A percentile compares a stretch with the other conserved stretches of the same genome.
Evolutionary conservation across 2,888 invertebrate species (phyloP).

Genomic region (Stictocephala bisonia): DNA sequence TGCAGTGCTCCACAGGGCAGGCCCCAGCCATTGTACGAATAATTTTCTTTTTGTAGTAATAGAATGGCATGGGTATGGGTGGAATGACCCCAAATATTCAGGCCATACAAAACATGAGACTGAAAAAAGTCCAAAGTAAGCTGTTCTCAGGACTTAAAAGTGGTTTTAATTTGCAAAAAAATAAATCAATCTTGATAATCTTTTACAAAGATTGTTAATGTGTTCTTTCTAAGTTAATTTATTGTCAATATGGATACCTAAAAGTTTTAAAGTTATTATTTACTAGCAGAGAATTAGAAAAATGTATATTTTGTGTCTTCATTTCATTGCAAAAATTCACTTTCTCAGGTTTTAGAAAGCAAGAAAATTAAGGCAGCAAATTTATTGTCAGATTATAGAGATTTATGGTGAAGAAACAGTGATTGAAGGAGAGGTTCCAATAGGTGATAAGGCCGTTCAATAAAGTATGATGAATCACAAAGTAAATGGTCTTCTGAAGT

Average conservation of each 20-base stretch:
- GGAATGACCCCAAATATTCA: not conserved
- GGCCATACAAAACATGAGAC: not conserved
- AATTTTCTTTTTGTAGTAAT: no score
- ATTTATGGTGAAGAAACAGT: no score
- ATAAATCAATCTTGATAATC: not conserved
- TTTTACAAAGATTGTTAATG: not conserved
- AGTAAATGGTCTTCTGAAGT: no score
- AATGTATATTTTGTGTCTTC: not conserved
- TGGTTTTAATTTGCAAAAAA: not conserved
- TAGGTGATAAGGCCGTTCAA: no score
- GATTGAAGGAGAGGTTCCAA: no score
- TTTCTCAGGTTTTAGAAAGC: no score
- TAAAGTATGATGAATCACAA: no score
- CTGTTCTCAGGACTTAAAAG: not conserved
- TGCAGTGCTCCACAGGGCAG: constrained; percentile 8
- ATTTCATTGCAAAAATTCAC: not conserved
- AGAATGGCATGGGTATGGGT: not conserved
- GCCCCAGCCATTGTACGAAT: not conserved
- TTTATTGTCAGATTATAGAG: no score
- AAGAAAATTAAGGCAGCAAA: no score
- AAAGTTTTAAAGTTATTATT: not conserved
- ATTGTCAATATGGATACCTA: not conserved
- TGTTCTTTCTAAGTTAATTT: not conserved
- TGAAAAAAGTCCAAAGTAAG: constrained; percentile 5
- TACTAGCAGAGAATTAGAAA: no score